Percentiles rank a stretch among this genome's conserved stretches.
Conservation (phyloP, 1,140 invertebrate species). For the Steinernema khuongi region DNA sequence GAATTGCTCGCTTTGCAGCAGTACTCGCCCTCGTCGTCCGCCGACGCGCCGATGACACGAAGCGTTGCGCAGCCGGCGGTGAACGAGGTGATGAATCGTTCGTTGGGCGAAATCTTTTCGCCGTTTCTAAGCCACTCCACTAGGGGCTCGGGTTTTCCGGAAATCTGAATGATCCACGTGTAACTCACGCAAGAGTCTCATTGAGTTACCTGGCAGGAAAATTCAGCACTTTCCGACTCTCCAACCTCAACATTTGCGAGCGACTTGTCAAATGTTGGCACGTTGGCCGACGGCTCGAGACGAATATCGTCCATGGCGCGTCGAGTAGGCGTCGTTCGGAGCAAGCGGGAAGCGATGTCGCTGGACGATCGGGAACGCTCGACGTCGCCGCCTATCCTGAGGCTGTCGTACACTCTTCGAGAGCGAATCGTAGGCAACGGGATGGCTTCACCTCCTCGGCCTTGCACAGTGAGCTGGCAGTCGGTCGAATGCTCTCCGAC, state of each 20-base stretch:
- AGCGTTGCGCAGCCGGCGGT: conserved; percentile 23
- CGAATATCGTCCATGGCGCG: not conserved
- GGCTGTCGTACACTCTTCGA: conserved; percentile 35
- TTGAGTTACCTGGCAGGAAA: conserved; percentile 28
- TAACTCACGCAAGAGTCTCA: conserved; percentile 1
- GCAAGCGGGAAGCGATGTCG: conserved; percentile 23
- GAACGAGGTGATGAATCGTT: conserved; percentile 23
- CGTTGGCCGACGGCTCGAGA: conserved; percentile 13
- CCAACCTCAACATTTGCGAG: conserved; percentile 29
- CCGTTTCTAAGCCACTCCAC: conserved; percentile 44
- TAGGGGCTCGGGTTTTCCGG: conserved; percentile 36
- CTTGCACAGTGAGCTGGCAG: conserved; percentile 93
- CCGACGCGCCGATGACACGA: conserved; percentile 19
- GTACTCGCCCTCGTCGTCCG: conserved; percentile 84
- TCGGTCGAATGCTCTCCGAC: conserved; percentile 77
- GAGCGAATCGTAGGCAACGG: conserved; percentile 26
- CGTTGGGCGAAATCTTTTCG: conserved; percentile 29
- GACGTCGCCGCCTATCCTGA: conserved; percentile 30
- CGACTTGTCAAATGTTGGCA: conserved; percentile 27
- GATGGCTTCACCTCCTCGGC: conserved; percentile 61
- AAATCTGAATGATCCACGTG: conserved; percentile 18
- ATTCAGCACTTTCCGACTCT: conserved; percentile 31
- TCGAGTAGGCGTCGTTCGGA: not conserved
- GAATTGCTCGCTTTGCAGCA: conserved; percentile 82
- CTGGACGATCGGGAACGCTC: conserved; percentile 36